Conservation (phyloP, 2,797 vertebrate genomes). For the Sebastes itinus region DNA sequence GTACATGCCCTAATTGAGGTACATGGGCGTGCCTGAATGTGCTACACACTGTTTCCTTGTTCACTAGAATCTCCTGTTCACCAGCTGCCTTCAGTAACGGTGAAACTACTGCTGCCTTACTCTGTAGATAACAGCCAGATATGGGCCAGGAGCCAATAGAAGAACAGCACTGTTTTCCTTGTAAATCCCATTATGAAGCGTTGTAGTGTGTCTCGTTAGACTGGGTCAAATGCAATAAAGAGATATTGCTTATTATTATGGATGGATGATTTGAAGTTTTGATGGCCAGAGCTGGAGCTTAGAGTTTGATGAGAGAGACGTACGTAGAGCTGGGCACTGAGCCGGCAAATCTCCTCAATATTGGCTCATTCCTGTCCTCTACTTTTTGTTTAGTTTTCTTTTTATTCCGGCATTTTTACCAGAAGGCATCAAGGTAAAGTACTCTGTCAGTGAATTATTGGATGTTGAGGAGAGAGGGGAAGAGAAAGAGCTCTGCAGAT, state of each 20-base stretch:
- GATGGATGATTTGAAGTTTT: neutral
- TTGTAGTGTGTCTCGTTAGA: neutral
- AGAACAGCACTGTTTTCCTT: neutral
- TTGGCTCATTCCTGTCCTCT: conserved; percentile 11
- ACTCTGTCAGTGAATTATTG: conserved; percentile 46
- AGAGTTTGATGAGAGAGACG: neutral
- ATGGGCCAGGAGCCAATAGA: neutral
- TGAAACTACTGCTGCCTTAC: neutral
- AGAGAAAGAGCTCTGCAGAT: conserved; percentile 41
- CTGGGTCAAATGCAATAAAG: neutral
- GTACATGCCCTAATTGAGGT: neutral
- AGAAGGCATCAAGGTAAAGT: conserved; percentile 41
- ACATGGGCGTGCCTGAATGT: too few relatives aligned
- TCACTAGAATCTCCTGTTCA: neutral
- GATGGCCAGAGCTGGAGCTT: neutral
- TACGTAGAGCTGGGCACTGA: conserved; percentile 5
- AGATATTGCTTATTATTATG: neutral
- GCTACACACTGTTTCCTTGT: neutral
- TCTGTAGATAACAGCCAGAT: neutral
- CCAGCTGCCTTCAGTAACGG: neutral
- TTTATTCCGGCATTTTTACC: conserved; percentile 24
- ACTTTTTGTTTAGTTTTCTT: conserved; percentile 14
- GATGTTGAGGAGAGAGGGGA: conserved; percentile 22
- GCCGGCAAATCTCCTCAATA: conserved; percentile 11
- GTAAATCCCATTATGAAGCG: neutral